These are phyloP conservation scores for Merluccius polli DNA, from an alignment of 2,797 vertebrate species.

Conservation along the genomic window DNA sequence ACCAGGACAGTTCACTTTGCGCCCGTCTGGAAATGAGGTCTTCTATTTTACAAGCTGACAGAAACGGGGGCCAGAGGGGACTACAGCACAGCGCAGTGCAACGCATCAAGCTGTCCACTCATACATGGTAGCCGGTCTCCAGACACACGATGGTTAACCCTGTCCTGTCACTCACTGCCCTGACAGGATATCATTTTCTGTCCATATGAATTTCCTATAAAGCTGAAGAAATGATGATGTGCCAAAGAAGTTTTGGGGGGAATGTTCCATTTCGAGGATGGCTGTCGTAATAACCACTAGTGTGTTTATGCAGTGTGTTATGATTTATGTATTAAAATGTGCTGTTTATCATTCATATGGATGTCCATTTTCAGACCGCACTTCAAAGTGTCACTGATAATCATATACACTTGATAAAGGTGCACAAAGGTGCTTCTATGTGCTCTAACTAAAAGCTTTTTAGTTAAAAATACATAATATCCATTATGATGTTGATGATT, in stretches of 20 bases:
- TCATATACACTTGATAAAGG: too few relatives aligned
- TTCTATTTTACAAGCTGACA: conserved; percentile 42
- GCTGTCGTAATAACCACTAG: background rate
- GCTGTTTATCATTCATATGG: background rate
- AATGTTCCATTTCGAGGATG: background rate
- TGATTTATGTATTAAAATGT: background rate
- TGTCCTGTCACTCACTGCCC: conserved; percentile 18
- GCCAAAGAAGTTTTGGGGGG: background rate
- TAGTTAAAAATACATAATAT: background rate
- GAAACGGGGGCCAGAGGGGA: conserved; percentile 2
- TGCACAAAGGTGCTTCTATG: too few relatives aligned
- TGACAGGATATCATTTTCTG: conserved; percentile 10
- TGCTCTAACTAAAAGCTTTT: too few relatives aligned
- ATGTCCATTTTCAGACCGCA: background rate
- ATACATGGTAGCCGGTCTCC: conserved; percentile 31
- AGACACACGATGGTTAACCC: conserved; percentile 40
- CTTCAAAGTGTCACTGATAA: background rate
- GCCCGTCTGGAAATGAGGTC: conserved; percentile 35
- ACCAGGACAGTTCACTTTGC: conserved; percentile 25
- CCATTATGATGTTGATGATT: background rate
- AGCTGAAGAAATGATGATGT: background rate
- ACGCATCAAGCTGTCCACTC: conserved; percentile 27
- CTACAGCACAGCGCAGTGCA: conserved; percentile 21
- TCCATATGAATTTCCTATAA: background rate
- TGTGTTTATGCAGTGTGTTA: background rate